phyloP scores from a whole-genome alignment of 2,797 vertebrate genomes.

The Rhabdomys pumilio region DNA sequence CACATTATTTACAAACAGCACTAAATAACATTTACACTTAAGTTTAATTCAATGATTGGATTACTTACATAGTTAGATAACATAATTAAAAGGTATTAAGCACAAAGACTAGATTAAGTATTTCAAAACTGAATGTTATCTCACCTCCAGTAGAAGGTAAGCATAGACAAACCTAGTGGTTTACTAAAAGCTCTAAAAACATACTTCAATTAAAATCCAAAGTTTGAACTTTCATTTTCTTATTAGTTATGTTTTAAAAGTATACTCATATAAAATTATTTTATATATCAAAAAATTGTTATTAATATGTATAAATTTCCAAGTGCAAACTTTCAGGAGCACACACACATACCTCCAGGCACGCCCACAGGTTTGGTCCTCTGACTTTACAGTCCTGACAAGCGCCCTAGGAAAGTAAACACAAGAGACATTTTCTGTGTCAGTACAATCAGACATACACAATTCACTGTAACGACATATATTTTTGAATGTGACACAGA shows the following conservation, averaged over 20 bases:
- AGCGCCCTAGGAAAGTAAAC: slow-evolving; percentile 92
- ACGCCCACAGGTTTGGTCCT: slow-evolving; percentile 99
- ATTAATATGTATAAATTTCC: slow-evolving; percentile 25
- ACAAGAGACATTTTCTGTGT: neutral
- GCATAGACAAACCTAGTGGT: neutral
- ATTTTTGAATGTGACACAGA: neutral
- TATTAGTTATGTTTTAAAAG: slow-evolving; percentile 40
- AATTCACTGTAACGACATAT: slow-evolving; percentile 6
- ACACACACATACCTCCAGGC: slow-evolving; percentile 93
- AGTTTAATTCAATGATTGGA: slow-evolving; percentile 51
- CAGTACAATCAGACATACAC: slow-evolving; percentile 1
- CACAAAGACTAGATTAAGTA: slow-evolving; percentile 68
- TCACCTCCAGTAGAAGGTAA: slow-evolving; percentile 45
- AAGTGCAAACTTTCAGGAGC: slow-evolving; percentile 53
- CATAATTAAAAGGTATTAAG: slow-evolving; percentile 28
- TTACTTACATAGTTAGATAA: slow-evolving; percentile 35
- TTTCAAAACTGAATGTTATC: slow-evolving; percentile 64
- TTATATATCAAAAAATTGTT: slow-evolving; percentile 53
- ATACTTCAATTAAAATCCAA: neutral
- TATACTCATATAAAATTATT: slow-evolving; percentile 42
- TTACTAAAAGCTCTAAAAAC: slow-evolving; percentile 54
- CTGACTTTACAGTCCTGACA: slow-evolving; percentile 98
- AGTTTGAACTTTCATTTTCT: slow-evolving; percentile 36
- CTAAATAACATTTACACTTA: slow-evolving; percentile 28
- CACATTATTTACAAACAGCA: slow-evolving; percentile 11